Evolutionary conservation across 1,140 invertebrate species (phyloP).

Genomic region (Aphelinus certus): DNA sequence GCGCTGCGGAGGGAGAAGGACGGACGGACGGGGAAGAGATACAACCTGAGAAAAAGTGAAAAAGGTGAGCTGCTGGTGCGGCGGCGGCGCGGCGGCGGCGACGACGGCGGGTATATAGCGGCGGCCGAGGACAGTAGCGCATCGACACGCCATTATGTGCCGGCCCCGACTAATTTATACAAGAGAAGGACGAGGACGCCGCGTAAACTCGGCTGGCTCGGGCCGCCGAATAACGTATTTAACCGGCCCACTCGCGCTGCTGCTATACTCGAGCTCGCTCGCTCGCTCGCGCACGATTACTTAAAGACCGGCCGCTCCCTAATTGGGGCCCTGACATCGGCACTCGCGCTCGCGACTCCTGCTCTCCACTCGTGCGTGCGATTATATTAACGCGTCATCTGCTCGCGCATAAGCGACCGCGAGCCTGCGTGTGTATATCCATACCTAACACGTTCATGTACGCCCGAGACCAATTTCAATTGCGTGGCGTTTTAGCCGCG

Average conservation of each 20-base stretch:
- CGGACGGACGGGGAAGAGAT: constrained; percentile 14
- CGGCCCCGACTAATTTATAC: constrained; percentile 67
- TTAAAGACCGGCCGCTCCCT: constrained; percentile 57
- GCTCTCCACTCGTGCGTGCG: no score
- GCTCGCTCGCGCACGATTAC: constrained; percentile 44
- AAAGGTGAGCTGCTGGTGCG: constrained; percentile 19
- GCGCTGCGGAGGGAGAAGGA: constrained; percentile 5
- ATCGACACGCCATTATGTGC: constrained; percentile 67
- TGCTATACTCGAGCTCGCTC: background rate
- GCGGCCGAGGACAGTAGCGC: constrained; percentile 62
- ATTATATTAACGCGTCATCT: no score
- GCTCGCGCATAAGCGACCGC: no score
- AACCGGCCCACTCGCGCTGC: no score
- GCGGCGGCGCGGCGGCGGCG: no score
- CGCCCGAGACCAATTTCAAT: no score
- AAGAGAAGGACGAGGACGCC: constrained; percentile 55
- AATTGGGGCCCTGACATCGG: constrained; percentile 55
- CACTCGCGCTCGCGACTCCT: no score
- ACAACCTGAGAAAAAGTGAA: constrained; percentile 38
- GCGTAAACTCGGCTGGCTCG: constrained; percentile 53
- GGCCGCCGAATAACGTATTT: no score
- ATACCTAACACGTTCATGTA: no score
- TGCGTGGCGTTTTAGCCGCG: no score
- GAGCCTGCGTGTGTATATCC: no score
- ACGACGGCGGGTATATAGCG: constrained; percentile 12